phyloP scores from a whole-genome alignment of 2,113 vertebrate genomes.

The Nestor notabilis region DNA sequence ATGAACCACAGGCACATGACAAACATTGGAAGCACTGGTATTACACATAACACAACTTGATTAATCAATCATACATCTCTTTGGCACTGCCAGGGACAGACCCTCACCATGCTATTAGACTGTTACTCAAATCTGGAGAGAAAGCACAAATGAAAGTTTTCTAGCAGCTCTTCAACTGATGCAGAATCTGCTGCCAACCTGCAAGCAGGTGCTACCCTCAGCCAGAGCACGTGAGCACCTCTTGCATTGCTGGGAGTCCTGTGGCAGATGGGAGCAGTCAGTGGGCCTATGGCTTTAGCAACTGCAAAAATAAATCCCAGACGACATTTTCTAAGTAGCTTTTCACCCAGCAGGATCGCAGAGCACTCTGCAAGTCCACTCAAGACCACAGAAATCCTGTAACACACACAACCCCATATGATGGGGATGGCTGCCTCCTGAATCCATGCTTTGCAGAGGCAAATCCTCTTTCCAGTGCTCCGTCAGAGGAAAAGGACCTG shows the following conservation, averaged over 20 bases:
- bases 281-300: not conserved
- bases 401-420: rapidly evolving
- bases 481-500: not conserved
- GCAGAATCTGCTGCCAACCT: not conserved
- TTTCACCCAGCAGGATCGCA: not conserved
- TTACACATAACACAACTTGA: not conserved
- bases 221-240: not conserved
- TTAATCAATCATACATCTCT: not conserved
- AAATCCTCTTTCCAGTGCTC: not conserved
- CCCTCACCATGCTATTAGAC: not conserved
- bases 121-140: not conserved
- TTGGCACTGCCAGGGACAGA: not conserved
- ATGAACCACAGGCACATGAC: not conserved
- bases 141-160: not conserved
- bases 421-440: not conserved
- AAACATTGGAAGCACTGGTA: not conserved
- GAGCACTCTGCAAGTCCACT: not conserved
- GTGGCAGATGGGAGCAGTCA: not conserved
- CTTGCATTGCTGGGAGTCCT: not conserved
- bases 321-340: not conserved
- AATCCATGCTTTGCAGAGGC: not conserved
- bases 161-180: not conserved
- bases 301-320: not conserved
- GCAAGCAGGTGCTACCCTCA: not conserved
- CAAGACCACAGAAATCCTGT: not conserved